These are phyloP conservation scores for Drosophila heteroneura DNA, from an alignment of 2,888 invertebrate genomes.

Conservation along the genomic window DNA sequence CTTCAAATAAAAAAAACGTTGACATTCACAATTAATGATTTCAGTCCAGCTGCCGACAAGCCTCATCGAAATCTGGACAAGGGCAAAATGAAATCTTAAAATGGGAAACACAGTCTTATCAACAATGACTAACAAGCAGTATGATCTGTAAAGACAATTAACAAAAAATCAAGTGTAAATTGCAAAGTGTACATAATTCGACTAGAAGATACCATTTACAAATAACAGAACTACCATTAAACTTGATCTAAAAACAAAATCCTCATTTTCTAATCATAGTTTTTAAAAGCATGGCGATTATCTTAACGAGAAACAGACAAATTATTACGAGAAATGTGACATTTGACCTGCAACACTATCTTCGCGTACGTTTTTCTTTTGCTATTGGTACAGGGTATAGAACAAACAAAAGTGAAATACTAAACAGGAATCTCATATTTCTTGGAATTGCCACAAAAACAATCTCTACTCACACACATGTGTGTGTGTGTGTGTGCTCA, in stretches of 20 bases:
- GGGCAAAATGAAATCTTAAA: slow-evolving; percentile 4
- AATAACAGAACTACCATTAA: neutral
- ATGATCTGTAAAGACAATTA: neutral
- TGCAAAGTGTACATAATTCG: neutral
- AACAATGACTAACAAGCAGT: slow-evolving; percentile 20
- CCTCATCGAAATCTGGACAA: neutral
- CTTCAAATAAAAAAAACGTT: neutral
- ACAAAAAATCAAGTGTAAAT: neutral
- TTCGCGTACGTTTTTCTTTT: neutral
- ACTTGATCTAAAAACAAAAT: neutral
- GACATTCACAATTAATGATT: neutral
- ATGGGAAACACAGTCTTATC: slow-evolving; percentile 18
- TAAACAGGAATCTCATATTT: slow-evolving; percentile 34
- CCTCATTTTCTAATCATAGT: neutral
- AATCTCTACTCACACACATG: slow-evolving; percentile 20
- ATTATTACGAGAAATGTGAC: neutral
- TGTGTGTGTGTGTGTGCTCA: slow-evolving; percentile 4
- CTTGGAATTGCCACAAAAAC: slow-evolving; percentile 37
- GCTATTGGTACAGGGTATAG: neutral
- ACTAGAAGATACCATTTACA: neutral
- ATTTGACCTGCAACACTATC: neutral
- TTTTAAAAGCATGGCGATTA: neutral
- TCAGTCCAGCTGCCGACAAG: slow-evolving; percentile 2
- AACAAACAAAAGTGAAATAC: slow-evolving; percentile 6
- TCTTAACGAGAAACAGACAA: too few species aligned